phyloP scores from a whole-genome alignment of 2,888 invertebrate species.

The Aethes cnicana region DNA sequence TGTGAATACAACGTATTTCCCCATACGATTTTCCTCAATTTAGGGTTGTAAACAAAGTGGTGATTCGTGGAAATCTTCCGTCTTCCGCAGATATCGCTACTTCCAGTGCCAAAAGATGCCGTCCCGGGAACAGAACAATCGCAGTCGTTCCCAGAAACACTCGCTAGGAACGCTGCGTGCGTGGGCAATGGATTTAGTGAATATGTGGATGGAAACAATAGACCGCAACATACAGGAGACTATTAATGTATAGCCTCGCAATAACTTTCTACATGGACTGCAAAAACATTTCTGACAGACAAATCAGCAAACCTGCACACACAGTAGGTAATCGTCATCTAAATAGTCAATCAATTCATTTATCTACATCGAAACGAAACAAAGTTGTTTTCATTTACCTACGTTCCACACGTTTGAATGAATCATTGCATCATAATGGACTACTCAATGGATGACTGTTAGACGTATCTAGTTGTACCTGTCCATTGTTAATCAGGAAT shows the following conservation, averaged over 20 bases:
- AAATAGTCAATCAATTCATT: too few relatives aligned
- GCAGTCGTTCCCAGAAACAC: constrained; percentile 58
- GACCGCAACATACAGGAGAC: constrained; percentile 55
- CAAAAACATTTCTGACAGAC: too few relatives aligned
- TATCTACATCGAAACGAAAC: constrained; percentile 26
- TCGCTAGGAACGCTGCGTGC: constrained; percentile 51
- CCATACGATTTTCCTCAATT: constrained; percentile 49
- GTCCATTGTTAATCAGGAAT: constrained; percentile 27
- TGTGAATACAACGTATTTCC: constrained; percentile 36
- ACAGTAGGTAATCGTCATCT: too few relatives aligned
- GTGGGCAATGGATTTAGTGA: constrained; percentile 33
- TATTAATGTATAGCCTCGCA: constrained; percentile 8
- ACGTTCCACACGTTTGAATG: constrained; percentile 44
- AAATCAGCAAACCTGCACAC: too few relatives aligned
- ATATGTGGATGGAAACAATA: constrained; percentile 62
- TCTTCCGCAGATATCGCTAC: constrained; percentile 44
- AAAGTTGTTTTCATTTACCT: constrained; percentile 55
- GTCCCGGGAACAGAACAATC: constrained; percentile 63
- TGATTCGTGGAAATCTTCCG: constrained; percentile 43
- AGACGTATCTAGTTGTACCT: constrained; percentile 35
- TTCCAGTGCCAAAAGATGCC: constrained; percentile 49
- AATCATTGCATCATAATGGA: constrained; percentile 43
- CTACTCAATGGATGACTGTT: constrained; percentile 28
- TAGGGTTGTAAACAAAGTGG: constrained; percentile 41
- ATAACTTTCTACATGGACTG: too few relatives aligned